Evolutionary conservation across 2,888 invertebrate genomes (phyloP).

Genomic region (Sussaba pulchella): DNA sequence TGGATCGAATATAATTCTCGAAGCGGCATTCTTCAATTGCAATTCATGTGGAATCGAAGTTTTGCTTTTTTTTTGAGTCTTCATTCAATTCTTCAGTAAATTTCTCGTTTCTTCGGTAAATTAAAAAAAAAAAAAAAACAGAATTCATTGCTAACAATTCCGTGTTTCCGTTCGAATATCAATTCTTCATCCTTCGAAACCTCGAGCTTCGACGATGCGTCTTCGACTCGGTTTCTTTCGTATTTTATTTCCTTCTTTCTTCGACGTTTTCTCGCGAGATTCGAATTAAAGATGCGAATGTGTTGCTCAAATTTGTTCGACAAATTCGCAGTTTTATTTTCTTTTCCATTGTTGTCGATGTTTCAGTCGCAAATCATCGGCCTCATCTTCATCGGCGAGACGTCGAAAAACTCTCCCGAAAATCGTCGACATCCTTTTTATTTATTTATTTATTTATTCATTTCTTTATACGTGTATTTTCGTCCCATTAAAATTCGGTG

Average conservation of each 20-base stretch:
- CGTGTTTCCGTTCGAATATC: too few relatives aligned
- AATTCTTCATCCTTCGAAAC: too few relatives aligned
- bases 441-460: too few relatives aligned
- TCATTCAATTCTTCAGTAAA: too few relatives aligned
- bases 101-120: too few relatives aligned
- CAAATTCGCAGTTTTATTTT: conserved; percentile 2
- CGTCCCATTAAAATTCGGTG: neutral
- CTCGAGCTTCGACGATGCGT: conserved; percentile 27
- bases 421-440: neutral
- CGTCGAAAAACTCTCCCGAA: conserved; percentile 5
- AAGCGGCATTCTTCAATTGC: too few relatives aligned
- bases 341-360: neutral
- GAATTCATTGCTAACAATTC: too few relatives aligned
- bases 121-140: too few relatives aligned
- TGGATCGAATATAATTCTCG: too few relatives aligned
- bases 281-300: conserved; percentile 9
- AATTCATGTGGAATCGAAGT: too few relatives aligned
- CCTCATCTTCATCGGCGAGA: neutral
- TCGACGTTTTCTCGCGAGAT: neutral
- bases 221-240: neutral
- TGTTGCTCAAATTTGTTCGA: neutral
- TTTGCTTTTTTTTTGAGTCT: too few relatives aligned
- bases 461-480: too few relatives aligned
- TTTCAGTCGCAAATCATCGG: neutral
- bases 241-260: neutral